These are phyloP conservation scores for Semaprochilodus insignis DNA, from an alignment of 2,797 vertebrate genomes.

Conservation along the genomic window DNA sequence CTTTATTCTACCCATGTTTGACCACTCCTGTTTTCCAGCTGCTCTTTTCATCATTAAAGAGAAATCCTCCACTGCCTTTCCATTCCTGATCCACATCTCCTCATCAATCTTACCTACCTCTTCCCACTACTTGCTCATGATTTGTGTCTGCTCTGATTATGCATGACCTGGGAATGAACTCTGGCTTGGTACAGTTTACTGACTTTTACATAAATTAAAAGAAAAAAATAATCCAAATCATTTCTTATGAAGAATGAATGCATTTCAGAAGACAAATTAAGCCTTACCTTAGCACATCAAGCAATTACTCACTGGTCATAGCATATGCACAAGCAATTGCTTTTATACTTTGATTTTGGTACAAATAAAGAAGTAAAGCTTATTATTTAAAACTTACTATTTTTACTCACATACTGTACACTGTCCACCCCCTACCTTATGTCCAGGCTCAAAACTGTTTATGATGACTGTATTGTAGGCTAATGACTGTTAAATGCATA, in stretches of 20 bases:
- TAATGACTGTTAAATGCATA: too few species aligned
- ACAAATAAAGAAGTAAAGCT: too few species aligned
- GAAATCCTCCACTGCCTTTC: slow-evolving; percentile 1
- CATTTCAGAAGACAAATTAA: neutral
- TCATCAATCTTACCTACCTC: neutral
- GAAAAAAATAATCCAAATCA: neutral
- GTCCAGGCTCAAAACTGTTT: too few species aligned
- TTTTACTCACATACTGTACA: too few species aligned
- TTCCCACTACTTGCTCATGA: neutral
- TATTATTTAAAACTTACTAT: too few species aligned
- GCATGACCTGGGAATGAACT: neutral
- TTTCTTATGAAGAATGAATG: neutral
- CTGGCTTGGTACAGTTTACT: too few species aligned
- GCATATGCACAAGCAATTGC: too few species aligned
- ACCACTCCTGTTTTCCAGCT: slow-evolving; percentile 15
- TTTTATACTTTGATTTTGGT: too few species aligned
- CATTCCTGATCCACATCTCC: slow-evolving; percentile 4
- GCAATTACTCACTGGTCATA: neutral
- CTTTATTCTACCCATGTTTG: slow-evolving; percentile 3
- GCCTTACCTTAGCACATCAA: neutral
- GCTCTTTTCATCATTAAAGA: slow-evolving; percentile 32
- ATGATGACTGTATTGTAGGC: too few species aligned
- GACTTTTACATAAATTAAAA: neutral
- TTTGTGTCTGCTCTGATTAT: slow-evolving; percentile 3
- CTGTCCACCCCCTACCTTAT: too few species aligned